phyloP scores from a whole-genome alignment of 2,113 vertebrate genomes.

The Acanthisitta chloris region DNA sequence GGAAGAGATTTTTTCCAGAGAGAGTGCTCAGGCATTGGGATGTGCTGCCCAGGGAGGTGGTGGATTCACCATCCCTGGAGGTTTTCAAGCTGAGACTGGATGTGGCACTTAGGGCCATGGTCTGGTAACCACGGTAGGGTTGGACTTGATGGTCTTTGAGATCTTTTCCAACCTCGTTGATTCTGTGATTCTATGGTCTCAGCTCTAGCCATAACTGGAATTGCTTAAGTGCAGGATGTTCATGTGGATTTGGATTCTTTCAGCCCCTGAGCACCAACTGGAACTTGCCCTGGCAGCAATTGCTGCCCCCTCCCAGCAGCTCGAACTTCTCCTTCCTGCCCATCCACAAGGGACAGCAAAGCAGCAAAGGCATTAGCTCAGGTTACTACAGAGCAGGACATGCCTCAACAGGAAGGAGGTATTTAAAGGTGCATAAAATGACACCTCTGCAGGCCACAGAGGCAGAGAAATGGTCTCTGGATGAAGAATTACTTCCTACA shows the following conservation, averaged over 20 bases:
- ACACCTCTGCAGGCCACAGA: not conserved
- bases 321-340: not conserved
- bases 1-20: too few relatives aligned
- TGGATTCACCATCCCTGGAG: too few relatives aligned
- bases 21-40: too few relatives aligned
- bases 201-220: not conserved
- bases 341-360: not conserved
- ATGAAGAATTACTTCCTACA: not conserved
- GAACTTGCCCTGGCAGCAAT: not conserved
- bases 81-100: too few relatives aligned
- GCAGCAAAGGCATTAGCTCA: not conserved
- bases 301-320: not conserved
- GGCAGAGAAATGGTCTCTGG: not conserved
- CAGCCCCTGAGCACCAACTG: not conserved
- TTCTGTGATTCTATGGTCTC: too few relatives aligned
- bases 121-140: too few relatives aligned
- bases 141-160: too few relatives aligned
- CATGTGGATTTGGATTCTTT: not conserved
- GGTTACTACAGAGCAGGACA: not conserved
- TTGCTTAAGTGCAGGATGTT: not conserved
- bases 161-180: too few relatives aligned
- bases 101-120: too few relatives aligned
- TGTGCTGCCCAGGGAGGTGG: too few relatives aligned
- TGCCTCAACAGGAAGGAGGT: not conserved
- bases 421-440: not conserved